Base-by-base conservation (phyloP, 37 sponge, comb jelly and placozoan genomes). In the Spongilla lacustris region DNA sequence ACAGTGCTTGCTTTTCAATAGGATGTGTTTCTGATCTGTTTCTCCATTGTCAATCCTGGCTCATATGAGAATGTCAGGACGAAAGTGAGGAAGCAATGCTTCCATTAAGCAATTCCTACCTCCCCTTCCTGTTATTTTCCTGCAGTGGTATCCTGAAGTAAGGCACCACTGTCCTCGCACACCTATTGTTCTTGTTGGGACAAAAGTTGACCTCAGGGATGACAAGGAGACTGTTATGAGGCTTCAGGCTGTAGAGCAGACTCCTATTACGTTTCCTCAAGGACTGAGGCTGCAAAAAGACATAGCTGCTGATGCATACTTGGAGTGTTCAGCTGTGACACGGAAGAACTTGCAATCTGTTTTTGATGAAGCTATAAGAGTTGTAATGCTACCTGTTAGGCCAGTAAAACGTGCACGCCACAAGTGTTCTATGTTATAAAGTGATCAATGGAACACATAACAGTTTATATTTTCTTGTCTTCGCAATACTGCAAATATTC, bases 131-230 rank as follows among this genome's bases (percentile, higher is more conserved):
- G 25, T 67, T 28, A 69, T 49, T 27, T 30, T 50, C 48, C 28
- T 37, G n/a, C n/a, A 95, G 94, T 96, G 96, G 96, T 83, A 89
- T 74, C 94, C 96, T 36, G 98, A 99, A 76, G 99, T 99, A 17
- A 93, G 94, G 26, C 99, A 99, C 74, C 99, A 99, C 77, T 99
- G 99, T 81, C 99, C 99, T 1, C 93, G 96, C 87, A 96, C 97
- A 50, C 99, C 99, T 32, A 93, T 97, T 58, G 97, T 99, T 38
- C 91, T 99, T 66, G 99, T 99, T 33, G 99, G 99, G 0, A 99
- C 99, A 29, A 99, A 99, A 80, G 86, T 97, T 0, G 99, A 99
- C 87, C 75, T 99, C 48, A 81, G 99, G 83, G 99, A 99, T 36
- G 96, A 99, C 84, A 97, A 94, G 81, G 99, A 99, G 69, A 97